These are phyloP conservation scores for Polypterus bichir DNA, from an alignment of 2,113 vertebrate genomes.

Conservation along the genomic window DNA sequence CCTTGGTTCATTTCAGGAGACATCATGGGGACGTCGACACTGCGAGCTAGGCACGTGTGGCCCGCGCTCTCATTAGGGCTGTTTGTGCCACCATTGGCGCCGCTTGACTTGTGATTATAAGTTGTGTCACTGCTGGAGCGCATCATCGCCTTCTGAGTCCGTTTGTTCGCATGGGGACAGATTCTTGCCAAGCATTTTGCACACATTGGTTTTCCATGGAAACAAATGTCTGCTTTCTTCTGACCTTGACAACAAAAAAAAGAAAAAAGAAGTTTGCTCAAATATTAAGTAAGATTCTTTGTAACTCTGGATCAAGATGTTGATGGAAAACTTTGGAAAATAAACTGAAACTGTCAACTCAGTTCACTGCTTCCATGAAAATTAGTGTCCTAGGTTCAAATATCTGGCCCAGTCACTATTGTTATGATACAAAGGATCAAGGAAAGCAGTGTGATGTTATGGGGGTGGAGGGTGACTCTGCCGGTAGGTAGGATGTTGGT, in stretches of 20 bases:
- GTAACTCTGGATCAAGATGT: too few species aligned
- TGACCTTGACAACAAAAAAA: constrained; percentile 36
- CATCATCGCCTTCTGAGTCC: constrained; percentile 63
- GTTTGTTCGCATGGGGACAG: constrained; percentile 27
- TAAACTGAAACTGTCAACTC: too few species aligned
- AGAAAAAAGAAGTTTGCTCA: too few species aligned
- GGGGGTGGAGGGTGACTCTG: too few species aligned
- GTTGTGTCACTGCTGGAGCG: constrained; percentile 79
- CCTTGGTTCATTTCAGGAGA: constrained; percentile 3
- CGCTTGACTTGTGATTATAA: constrained; percentile 37
- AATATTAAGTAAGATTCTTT: too few species aligned
- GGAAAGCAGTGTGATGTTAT: too few species aligned
- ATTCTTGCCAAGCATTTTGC: constrained; percentile 51
- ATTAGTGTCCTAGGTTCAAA: too few species aligned
- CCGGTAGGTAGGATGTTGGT: too few species aligned
- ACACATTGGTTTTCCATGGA: constrained; percentile 53
- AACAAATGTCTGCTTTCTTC: constrained; percentile 46
- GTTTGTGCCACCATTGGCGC: constrained; percentile 17
- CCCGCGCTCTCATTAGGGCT: constrained; percentile 27
- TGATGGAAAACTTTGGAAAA: too few species aligned
- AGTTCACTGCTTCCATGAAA: too few species aligned
- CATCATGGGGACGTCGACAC: constrained; percentile 44
- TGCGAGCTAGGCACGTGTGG: constrained; percentile 36
- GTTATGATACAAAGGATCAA: too few species aligned
- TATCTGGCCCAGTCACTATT: too few species aligned